Percentiles rank a stretch among this genome's conserved stretches.
These are phyloP conservation scores for Myathropa florea DNA, from an alignment of 2,888 invertebrate species.

Conservation along the genomic window DNA sequence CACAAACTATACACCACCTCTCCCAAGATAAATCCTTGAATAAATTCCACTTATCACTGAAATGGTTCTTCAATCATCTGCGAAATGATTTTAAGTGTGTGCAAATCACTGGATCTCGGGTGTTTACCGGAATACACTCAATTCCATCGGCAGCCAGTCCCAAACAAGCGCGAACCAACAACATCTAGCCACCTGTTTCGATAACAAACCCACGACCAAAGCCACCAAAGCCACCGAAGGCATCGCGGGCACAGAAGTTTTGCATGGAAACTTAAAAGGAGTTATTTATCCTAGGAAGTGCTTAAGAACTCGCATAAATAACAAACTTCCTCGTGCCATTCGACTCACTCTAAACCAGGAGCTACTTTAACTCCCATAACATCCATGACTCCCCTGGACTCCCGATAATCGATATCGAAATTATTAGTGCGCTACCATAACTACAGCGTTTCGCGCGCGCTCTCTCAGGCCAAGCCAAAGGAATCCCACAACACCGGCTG, in stretches of 20 bases:
- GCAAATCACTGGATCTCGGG: not conserved
- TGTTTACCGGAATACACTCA: not conserved
- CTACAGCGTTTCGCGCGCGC: constrained; percentile 45
- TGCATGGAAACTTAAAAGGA: not conserved
- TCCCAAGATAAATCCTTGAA: no score
- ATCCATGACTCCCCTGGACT: constrained; percentile 22
- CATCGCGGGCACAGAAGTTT: not conserved
- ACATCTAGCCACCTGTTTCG: not conserved
- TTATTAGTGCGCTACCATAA: constrained; percentile 69
- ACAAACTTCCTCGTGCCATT: constrained; percentile 31
- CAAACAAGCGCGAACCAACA: not conserved
- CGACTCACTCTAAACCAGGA: not conserved
- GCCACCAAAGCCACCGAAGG: not conserved
- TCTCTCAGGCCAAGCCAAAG: not conserved
- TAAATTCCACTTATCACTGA: not conserved
- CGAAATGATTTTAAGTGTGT: not conserved
- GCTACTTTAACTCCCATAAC: constrained; percentile 3
- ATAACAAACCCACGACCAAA: not conserved
- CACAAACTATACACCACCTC: not conserved
- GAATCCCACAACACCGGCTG: constrained; percentile 36
- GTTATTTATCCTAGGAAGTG: constrained; percentile 24
- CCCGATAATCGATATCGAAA: constrained; percentile 68
- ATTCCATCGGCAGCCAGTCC: not conserved
- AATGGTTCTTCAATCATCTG: not conserved
- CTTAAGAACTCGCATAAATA: constrained; percentile 52